A percentile compares a stretch with the other conserved stretches of the same genome.
Evolutionary conservation across 2,113 vertebrate genomes (phyloP).

Genomic region (Platichthys flesus): DNA sequence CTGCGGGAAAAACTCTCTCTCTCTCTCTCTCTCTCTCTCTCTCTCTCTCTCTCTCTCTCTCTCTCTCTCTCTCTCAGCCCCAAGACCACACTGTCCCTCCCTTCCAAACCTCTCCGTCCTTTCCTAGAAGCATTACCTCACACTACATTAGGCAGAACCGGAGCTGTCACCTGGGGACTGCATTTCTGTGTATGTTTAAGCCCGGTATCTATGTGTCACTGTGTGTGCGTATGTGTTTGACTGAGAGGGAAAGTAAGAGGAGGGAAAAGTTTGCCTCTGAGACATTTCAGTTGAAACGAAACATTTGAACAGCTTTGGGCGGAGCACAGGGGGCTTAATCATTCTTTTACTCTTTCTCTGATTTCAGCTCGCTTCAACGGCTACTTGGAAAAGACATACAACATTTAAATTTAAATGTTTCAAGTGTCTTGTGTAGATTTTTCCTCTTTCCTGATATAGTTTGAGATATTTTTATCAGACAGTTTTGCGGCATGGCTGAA

Average conservation of each 20-base stretch:
- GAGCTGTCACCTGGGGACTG: conserved; percentile 69
- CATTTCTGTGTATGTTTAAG: conserved; percentile 37
- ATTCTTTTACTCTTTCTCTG: conserved; percentile 13
- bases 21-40: too few species aligned
- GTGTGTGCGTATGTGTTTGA: conserved; percentile 6
- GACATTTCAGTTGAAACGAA: conserved; percentile 38
- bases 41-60: conserved; percentile 18
- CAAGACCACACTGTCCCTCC: conserved; percentile 39
- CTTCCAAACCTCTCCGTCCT: conserved; percentile 39
- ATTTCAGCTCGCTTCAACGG: background rate
- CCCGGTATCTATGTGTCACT: conserved; percentile 30
- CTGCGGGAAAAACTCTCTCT: conserved; percentile 51
- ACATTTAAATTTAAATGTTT: too few species aligned
- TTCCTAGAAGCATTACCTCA: conserved; percentile 75
- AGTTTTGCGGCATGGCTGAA: background rate
- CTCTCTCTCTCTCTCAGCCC: conserved; percentile 23
- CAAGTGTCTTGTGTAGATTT: background rate
- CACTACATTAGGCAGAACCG: conserved; percentile 47
- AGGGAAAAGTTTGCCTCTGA: conserved; percentile 16
- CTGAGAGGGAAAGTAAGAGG: conserved; percentile 2
- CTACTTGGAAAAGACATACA: background rate
- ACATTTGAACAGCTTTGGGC: conserved; percentile 40
- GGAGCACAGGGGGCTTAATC: conserved; percentile 45
- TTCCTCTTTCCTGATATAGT: background rate
- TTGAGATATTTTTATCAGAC: background rate